These are phyloP conservation scores for Aptenodytes forsteri DNA, from an alignment of 2,113 vertebrate genomes.

Conservation along the genomic window DNA sequence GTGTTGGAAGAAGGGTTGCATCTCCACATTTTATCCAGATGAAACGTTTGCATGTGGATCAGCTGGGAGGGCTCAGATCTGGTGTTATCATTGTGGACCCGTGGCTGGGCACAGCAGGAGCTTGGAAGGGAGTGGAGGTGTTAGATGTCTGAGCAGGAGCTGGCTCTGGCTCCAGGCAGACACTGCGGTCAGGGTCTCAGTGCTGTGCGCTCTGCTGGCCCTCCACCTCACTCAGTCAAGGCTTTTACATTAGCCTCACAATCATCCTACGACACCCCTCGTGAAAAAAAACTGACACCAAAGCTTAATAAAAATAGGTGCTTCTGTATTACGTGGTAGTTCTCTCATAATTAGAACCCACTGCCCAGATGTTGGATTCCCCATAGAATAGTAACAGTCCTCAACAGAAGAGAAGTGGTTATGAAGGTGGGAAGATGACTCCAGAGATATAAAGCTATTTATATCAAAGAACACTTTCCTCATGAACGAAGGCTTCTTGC, in stretches of 20 bases:
- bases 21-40: background rate
- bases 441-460: background rate
- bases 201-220: background rate
- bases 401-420: background rate
- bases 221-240: background rate
- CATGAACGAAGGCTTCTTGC: background rate
- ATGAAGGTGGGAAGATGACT: background rate
- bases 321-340: background rate
- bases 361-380: background rate
- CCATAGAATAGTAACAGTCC: background rate
- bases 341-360: background rate
- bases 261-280: background rate
- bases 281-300: background rate
- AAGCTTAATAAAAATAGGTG: background rate
- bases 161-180: background rate
- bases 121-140: background rate
- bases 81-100: background rate
- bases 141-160: background rate
- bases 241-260: background rate
- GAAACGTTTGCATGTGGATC: background rate
- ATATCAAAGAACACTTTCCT: background rate
- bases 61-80: background rate
- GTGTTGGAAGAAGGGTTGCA: background rate
- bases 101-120: background rate
- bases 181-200: background rate